Percentiles rank a stretch among this genome's conserved stretches.
Conservation (phyloP, 2,888 invertebrate species). For the Megalurothrips usitatus region DNA sequence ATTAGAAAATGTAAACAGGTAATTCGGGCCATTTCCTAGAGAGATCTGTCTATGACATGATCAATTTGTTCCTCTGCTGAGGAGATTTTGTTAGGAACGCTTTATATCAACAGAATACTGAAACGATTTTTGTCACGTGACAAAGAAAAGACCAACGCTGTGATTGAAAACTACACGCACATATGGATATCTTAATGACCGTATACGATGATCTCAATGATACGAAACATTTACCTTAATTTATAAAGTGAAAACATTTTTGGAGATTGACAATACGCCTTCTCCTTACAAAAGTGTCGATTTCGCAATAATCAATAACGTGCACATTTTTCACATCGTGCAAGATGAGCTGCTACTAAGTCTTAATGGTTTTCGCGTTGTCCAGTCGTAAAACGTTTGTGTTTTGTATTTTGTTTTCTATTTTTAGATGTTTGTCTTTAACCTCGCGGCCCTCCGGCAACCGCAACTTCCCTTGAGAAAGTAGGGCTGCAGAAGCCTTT, state of each 20-base stretch:
- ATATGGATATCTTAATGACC: neutral
- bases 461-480: neutral
- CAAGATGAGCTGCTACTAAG: constrained; percentile 13
- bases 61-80: neutral
- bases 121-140: neutral
- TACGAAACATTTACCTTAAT: neutral
- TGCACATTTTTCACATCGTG: constrained; percentile 17
- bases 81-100: neutral
- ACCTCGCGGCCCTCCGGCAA: neutral
- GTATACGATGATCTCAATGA: neutral
- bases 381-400: neutral
- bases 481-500: neutral
- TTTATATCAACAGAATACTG: neutral
- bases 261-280: neutral
- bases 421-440: neutral
- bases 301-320: neutral
- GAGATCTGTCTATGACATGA: no score
- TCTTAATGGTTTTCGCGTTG: constrained; percentile 7
- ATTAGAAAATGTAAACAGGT: no score
- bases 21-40: no score
- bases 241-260: neutral
- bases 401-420: neutral
- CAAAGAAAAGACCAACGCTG: neutral
- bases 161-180: neutral
- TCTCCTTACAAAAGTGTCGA: neutral